Conservation (phyloP, 2,888 invertebrate genomes). For the Cylloceria caligata region DNA sequence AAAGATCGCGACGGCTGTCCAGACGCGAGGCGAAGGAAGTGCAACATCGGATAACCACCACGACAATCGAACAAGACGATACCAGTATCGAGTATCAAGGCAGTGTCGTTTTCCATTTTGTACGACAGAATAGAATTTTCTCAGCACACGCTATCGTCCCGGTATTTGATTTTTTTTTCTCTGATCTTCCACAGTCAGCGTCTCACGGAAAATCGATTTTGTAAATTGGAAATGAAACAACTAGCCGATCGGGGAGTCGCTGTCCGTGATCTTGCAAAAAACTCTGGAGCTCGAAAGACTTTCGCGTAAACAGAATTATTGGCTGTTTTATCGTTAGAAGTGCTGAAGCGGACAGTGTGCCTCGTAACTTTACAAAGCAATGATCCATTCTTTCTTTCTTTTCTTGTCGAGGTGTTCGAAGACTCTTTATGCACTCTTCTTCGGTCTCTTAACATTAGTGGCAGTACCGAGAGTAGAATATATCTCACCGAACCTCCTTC, state of each 20-base stretch:
- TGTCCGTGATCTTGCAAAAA: slow-evolving; percentile 15
- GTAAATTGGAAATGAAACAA: slow-evolving; percentile 45
- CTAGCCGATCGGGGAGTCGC: slow-evolving; percentile 14
- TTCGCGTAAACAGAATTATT: slow-evolving; percentile 16
- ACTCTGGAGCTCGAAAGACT: not conserved
- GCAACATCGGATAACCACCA: slow-evolving; percentile 47
- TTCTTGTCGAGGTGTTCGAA: not conserved
- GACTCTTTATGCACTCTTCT: not conserved
- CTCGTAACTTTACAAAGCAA: slow-evolving; percentile 20
- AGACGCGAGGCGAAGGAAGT: slow-evolving; percentile 11
- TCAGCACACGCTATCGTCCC: slow-evolving; percentile 28
- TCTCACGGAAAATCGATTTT: slow-evolving; percentile 19
- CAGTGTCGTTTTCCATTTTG: slow-evolving; percentile 47
- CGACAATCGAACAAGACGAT: slow-evolving; percentile 6
- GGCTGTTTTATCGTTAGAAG: slow-evolving; percentile 24
- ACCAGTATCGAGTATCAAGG: slow-evolving; percentile 29
- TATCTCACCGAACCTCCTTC: not conserved
- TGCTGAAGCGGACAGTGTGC: not conserved
- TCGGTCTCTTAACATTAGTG: not conserved
- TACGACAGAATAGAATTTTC: slow-evolving; percentile 23
- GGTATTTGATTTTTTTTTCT: slow-evolving; percentile 5
- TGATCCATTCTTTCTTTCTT: not conserved
- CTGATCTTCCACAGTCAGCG: not conserved
- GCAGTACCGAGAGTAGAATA: not conserved
- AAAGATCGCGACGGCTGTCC: slow-evolving; percentile 21